A percentile compares a stretch with the other conserved stretches of the same genome.
These are phyloP conservation scores for Craterocephalus amniculus DNA, from an alignment of 2,797 vertebrate genomes.

Conservation along the genomic window DNA sequence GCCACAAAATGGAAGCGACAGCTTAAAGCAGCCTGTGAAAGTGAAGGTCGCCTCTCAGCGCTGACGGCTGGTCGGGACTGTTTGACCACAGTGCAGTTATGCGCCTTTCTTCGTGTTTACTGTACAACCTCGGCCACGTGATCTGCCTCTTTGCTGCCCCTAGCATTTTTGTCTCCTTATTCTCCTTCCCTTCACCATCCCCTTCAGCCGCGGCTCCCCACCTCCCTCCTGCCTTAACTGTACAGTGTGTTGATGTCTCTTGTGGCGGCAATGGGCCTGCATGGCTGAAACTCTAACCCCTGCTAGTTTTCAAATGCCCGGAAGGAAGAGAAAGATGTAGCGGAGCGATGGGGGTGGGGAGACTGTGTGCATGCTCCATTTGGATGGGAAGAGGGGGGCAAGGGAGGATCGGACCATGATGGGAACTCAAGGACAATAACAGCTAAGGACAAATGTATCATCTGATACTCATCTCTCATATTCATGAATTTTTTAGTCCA, in stretches of 20 bases:
- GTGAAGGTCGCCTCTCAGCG: slow-evolving; percentile 72
- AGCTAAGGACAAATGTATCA: slow-evolving; percentile 88
- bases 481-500: slow-evolving; percentile 75
- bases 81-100: slow-evolving; percentile 78
- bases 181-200: slow-evolving; percentile 55
- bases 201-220: slow-evolving; percentile 47
- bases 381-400: slow-evolving; percentile 76
- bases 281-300: slow-evolving; percentile 84
- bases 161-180: slow-evolving; percentile 75
- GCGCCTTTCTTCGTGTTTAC: slow-evolving; percentile 80
- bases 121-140: slow-evolving; percentile 77
- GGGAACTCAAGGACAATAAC: slow-evolving; percentile 87
- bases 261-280: slow-evolving; percentile 77
- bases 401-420: slow-evolving; percentile 78
- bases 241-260: slow-evolving; percentile 82
- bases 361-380: slow-evolving; percentile 77
- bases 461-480: slow-evolving; percentile 77
- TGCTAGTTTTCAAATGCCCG: slow-evolving; percentile 86
- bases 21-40: slow-evolving; percentile 67
- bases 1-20: slow-evolving; percentile 80
- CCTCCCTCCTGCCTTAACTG: slow-evolving; percentile 67
- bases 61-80: slow-evolving; percentile 45
- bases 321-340: slow-evolving; percentile 84
- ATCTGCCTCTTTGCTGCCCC: slow-evolving; percentile 72
- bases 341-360: slow-evolving; percentile 80